Evolutionary conservation across 1,140 invertebrate genomes (phyloP), one percentile per base, ranked within the genome.

Genomic region (Drosophila takahashii): DNA sequence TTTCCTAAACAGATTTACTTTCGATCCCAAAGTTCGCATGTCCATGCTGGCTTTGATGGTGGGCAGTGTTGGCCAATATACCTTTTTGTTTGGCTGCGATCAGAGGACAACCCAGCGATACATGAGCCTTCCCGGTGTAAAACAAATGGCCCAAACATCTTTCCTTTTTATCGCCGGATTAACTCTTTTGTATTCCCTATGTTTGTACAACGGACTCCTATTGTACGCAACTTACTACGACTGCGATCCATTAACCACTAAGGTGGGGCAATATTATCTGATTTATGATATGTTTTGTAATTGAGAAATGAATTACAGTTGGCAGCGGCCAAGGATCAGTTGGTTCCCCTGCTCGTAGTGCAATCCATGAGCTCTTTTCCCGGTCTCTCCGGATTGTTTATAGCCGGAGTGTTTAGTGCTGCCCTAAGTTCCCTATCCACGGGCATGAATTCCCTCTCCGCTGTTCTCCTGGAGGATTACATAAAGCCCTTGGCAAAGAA

Each of bases 341-440:
- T 96, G 29, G 92, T 96, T 16, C 96, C 96, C 0, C 86, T 96
- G 5, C 93, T 97, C 22, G 96, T 97, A 2, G 96, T 97, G 96
- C 95, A 97, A 73, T 94, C 96, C 27, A 84, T 97, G 4, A 94
- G 96, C 3, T 93, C 95, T 36, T 93, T 95, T 53, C 95, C 95
- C 0, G 96, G 96, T 1, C 83, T 97, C 26, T 94, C 96, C 1
- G 97, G 97, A 36, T 92, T 98, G 13, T 97, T 97, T 90, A 94
- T 97, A 2, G 96, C 97, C 34, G 96, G 96, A 51, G 95, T 98
- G 29, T 97, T 97, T 84, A 97, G 96, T 91, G 97, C 96, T 15
- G 96, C 96, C 27, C 92, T 98, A 3, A 98, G 97, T 92, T 98
- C 98, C 0, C 93, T 98, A 7, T 98, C 97, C 1, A 98, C 97